These are phyloP conservation scores for Tachina lurida DNA, from an alignment of 2,888 invertebrate species.

Conservation along the genomic window DNA sequence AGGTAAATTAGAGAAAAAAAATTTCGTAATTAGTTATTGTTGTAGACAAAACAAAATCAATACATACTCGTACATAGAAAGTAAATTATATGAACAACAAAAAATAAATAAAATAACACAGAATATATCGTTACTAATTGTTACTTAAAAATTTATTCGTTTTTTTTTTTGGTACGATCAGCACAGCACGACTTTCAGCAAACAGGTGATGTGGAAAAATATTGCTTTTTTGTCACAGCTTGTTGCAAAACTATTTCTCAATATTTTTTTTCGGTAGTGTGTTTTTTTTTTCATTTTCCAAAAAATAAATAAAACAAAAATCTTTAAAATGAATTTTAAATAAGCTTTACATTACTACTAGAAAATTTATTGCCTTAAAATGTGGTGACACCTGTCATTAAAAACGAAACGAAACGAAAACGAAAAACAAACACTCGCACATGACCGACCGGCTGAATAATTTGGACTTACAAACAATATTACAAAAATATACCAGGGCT, in stretches of 20 bases:
- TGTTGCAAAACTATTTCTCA: slow-evolving; percentile 24
- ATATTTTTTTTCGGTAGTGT: background rate
- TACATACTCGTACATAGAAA: background rate
- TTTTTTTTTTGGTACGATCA: background rate
- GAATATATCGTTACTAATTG: slow-evolving; percentile 30
- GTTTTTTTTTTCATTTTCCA: background rate
- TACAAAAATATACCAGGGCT: background rate
- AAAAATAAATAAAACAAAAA: slow-evolving; percentile 14
- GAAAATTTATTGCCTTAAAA: slow-evolving; percentile 66
- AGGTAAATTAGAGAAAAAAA: slow-evolving; percentile 29
- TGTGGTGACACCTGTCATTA: slow-evolving; percentile 69
- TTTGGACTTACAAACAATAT: background rate
- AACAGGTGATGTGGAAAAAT: slow-evolving; percentile 56
- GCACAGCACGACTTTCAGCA: slow-evolving; percentile 38
- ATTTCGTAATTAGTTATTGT: background rate
- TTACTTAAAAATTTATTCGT: slow-evolving; percentile 1
- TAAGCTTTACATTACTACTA: slow-evolving; percentile 63
- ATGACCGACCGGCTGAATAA: slow-evolving; percentile 24
- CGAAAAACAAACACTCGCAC: slow-evolving; percentile 13
- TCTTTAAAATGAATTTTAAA: slow-evolving; percentile 56
- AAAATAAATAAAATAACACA: slow-evolving; percentile 4
- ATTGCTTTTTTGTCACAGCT: slow-evolving; percentile 15
- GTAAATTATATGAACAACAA: slow-evolving; percentile 2
- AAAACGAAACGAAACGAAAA: slow-evolving; percentile 16
- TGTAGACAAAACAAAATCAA: background rate